Base-by-base conservation (phyloP, 2,113 vertebrate genomes). In the Forbesichthys papilliferus region DNA sequence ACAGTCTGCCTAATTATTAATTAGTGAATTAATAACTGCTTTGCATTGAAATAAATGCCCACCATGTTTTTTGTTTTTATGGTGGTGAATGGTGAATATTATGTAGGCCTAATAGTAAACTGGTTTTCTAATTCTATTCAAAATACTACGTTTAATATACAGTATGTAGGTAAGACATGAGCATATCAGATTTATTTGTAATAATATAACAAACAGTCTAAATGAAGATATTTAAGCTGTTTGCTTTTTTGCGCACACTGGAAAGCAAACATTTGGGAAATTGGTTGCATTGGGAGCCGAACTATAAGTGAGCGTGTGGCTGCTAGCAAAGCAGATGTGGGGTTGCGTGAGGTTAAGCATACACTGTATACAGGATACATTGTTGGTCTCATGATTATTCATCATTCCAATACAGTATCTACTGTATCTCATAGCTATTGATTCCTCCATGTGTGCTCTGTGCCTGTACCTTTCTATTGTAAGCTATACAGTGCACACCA, bases 281-380 rank as follows among this genome's bases (percentile, higher is more conserved):
- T 86, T 82, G 87, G 69, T 81, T 83, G 68, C 72, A 80, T 86
- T 79, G 65, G 20, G 11, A 66, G 77, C 83, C 83, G 36, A 42
- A 42, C 36, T 42, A 57, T 10, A 16, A 66, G 71, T 71, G 20
- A 66, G 74, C 78, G 70, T 77, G 65, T 55, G 71, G 72, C 78
- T 81, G 77, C 83, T 84, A 84, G 77, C 65, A 81, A 80, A 87
- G 82, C 83, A 85, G 67, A 81, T 83, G 85, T 87, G 76, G 83
- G 80, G 78, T 73, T 83, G 73, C 75, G 81, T 80, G 85, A 70
- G 74, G 78, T 76, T 84, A 77, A 84, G 84, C 82, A 70, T 83
- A 76, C 52, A 83, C 85, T 27, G 27, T 27, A 27, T 27, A 80
- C 69, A 52, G 85, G 78, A 75, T 20, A 27, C 27, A 27, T 27